Conservation (phyloP, 2,797 vertebrate species). For the Rhabdophis nuchalis region DNA sequence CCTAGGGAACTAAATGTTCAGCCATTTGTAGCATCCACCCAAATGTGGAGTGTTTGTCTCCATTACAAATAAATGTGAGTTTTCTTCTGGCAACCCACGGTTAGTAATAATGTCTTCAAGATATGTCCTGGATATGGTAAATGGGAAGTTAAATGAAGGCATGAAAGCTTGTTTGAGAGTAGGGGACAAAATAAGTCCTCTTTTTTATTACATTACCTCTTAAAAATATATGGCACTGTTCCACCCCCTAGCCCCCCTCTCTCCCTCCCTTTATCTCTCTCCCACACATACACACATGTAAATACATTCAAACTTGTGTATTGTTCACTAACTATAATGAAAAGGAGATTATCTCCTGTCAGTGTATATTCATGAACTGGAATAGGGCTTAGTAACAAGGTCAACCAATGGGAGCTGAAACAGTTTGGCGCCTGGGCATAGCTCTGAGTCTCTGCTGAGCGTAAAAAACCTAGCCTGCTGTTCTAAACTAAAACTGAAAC, state of each 20-base stretch:
- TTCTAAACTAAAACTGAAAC: too few species aligned
- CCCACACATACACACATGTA: neutral
- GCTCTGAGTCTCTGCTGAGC: too few species aligned
- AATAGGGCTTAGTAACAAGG: too few species aligned
- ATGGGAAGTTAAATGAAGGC: constrained; percentile 57
- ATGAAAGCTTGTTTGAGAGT: constrained; percentile 17
- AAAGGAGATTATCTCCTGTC: neutral
- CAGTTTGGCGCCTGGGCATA: too few species aligned
- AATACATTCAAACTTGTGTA: neutral
- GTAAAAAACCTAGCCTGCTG: too few species aligned
- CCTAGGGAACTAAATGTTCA: constrained; percentile 64
- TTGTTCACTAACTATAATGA: neutral
- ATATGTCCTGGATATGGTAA: constrained; percentile 55
- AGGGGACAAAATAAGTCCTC: constrained; percentile 55
- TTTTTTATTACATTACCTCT: constrained; percentile 52
- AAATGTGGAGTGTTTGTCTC: constrained; percentile 59
- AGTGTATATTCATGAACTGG: too few species aligned
- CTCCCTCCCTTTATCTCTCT: neutral
- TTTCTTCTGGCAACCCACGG: constrained; percentile 62
- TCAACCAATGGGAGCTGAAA: too few species aligned
- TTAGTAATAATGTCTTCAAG: constrained; percentile 61
- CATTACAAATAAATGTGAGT: constrained; percentile 65
- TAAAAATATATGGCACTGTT: neutral
- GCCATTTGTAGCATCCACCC: constrained; percentile 65
- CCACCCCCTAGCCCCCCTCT: accelerated